phyloP scores from a whole-genome alignment of 2,113 vertebrate genomes.

The Thalassarche chlororhynchos region DNA sequence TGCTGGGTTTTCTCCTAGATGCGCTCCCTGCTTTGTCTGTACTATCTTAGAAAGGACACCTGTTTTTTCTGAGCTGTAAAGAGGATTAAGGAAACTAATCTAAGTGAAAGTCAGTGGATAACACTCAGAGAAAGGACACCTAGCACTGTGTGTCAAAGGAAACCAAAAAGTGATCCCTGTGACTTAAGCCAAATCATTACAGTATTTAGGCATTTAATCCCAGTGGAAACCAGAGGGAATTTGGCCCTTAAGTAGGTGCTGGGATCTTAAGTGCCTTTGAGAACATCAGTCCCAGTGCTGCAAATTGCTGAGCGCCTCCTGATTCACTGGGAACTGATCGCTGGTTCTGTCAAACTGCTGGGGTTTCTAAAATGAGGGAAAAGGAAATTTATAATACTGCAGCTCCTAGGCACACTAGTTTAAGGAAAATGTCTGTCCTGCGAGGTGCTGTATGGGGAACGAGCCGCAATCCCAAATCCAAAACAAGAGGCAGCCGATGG shows the following conservation, averaged over 20 bases:
- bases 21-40: background rate
- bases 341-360: background rate
- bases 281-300: background rate
- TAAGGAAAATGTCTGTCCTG: background rate
- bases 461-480: background rate
- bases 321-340: fast-evolving
- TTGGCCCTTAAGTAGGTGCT: no score
- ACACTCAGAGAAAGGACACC: background rate
- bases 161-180: background rate
- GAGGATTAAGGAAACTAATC: background rate
- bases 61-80: background rate
- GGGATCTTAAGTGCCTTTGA: background rate
- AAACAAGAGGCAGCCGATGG: no score
- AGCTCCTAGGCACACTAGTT: background rate
- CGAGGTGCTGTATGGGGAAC: fast-evolving
- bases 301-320: fast-evolving
- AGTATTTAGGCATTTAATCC: background rate
- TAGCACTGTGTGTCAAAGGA: background rate
- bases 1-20: background rate
- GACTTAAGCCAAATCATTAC: background rate
- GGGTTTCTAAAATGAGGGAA: background rate
- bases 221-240: background rate
- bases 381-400: fast-evolving
- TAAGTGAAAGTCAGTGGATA: background rate
- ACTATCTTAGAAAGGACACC: background rate